These are phyloP conservation scores for Hirtodrosophila duncani DNA, from an alignment of 2,888 invertebrate species.

Conservation along the genomic window DNA sequence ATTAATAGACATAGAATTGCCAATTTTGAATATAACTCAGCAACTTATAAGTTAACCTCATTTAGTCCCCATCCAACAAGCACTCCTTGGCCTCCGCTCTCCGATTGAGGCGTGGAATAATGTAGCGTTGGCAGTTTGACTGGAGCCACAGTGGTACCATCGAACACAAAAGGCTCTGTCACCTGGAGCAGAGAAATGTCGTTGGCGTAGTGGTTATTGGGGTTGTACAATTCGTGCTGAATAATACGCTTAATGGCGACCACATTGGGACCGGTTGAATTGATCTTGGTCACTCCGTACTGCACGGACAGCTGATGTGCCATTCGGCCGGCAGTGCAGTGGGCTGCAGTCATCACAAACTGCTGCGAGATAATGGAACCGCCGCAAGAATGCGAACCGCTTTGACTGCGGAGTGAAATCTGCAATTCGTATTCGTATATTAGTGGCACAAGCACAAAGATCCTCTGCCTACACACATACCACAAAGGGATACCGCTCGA, in stretches of 20 bases:
- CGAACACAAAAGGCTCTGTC: constrained; percentile 54
- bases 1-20: too few species aligned
- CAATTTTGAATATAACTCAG: too few species aligned
- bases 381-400: constrained; percentile 70
- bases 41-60: constrained; percentile 42
- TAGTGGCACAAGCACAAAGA: background rate
- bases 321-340: constrained; percentile 52
- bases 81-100: constrained; percentile 48
- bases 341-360: constrained; percentile 72
- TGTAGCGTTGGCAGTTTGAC: constrained; percentile 62
- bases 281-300: constrained; percentile 58
- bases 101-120: constrained; percentile 57
- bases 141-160: constrained; percentile 56
- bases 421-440: background rate
- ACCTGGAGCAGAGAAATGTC: constrained; percentile 78
- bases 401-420: constrained; percentile 59
- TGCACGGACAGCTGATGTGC: constrained; percentile 50
- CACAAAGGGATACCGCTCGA: constrained; percentile 69
- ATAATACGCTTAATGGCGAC: constrained; percentile 62
- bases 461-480: constrained; percentile 33
- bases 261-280: constrained; percentile 53
- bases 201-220: constrained; percentile 63
- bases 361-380: constrained; percentile 57
- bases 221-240: constrained; percentile 73
- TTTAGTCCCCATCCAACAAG: constrained; percentile 76